Percentiles rank a stretch among this genome's conserved stretches.
Evolutionary conservation across 2,797 vertebrate genomes (phyloP).

Genomic region (Fringilla coelebs): DNA sequence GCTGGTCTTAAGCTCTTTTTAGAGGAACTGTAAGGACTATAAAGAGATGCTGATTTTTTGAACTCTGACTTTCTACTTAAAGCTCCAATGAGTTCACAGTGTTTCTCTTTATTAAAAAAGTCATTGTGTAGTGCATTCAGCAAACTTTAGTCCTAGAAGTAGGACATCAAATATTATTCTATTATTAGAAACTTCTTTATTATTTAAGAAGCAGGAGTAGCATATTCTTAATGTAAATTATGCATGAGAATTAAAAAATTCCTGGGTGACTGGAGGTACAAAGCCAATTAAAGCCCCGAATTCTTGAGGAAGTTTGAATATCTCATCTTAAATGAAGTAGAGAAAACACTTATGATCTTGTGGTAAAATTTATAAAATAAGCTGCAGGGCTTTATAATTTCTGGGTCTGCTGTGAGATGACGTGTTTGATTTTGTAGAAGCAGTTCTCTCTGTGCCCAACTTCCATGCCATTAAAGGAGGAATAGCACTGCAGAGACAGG

Average conservation of each 20-base stretch:
- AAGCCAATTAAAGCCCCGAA: background rate
- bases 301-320: background rate
- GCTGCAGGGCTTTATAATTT: background rate
- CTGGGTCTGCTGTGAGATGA: background rate
- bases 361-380: background rate
- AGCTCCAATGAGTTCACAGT: background rate
- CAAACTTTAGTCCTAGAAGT: background rate
- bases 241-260: background rate
- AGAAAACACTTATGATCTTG: background rate
- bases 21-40: background rate
- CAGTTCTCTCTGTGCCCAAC: background rate
- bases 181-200: conserved; percentile 14
- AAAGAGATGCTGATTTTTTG: background rate
- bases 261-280: background rate
- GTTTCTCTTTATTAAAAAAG: background rate
- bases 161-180: background rate
- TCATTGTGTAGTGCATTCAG: background rate
- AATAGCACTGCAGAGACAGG: background rate
- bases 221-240: background rate
- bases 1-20: background rate
- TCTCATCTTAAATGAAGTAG: background rate
- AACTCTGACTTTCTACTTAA: background rate
- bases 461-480: background rate
- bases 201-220: conserved; percentile 9
- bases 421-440: background rate